phyloP scores from a whole-genome alignment of 1,140 invertebrate species.

The Nylanderia fulva region DNA sequence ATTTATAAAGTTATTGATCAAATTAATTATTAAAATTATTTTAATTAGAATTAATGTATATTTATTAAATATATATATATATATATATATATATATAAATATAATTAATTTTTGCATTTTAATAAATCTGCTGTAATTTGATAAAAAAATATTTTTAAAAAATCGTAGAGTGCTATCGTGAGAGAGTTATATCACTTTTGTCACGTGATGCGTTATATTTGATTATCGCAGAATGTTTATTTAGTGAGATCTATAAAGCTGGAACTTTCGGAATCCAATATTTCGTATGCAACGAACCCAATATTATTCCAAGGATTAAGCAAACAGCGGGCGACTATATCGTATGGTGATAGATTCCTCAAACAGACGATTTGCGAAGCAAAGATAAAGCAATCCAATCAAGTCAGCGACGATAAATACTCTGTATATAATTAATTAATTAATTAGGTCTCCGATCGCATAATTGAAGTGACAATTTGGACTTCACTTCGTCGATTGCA shows the following conservation, averaged over 20 bases:
- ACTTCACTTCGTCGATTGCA: not conserved
- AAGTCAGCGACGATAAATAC: constrained; percentile 1
- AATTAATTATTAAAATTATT: too few relatives aligned
- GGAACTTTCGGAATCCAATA: constrained; percentile 17
- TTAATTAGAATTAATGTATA: too few relatives aligned
- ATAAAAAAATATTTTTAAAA: not conserved
- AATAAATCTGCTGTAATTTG: not conserved
- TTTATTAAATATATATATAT: too few relatives aligned
- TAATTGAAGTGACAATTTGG: not conserved
- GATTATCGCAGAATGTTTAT: not conserved
- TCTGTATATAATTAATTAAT: too few relatives aligned
- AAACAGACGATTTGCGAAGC: constrained; percentile 17
- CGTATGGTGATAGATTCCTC: not conserved
- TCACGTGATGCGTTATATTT: not conserved
- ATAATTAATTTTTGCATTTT: not conserved
- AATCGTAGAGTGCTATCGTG: too few relatives aligned
- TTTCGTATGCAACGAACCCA: not conserved
- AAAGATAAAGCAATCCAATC: not conserved
- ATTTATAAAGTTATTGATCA: too few relatives aligned
- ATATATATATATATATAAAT: too few relatives aligned
- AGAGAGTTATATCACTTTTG: not conserved
- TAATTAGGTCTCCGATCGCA: not conserved
- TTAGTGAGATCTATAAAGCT: not conserved
- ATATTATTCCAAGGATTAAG: constrained; percentile 20
- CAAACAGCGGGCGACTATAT: not conserved